Evolutionary conservation across 30 jellyfish, hydroid and myxozoan species (phyloP).

Genomic region (Aurelia coerulea): DNA sequence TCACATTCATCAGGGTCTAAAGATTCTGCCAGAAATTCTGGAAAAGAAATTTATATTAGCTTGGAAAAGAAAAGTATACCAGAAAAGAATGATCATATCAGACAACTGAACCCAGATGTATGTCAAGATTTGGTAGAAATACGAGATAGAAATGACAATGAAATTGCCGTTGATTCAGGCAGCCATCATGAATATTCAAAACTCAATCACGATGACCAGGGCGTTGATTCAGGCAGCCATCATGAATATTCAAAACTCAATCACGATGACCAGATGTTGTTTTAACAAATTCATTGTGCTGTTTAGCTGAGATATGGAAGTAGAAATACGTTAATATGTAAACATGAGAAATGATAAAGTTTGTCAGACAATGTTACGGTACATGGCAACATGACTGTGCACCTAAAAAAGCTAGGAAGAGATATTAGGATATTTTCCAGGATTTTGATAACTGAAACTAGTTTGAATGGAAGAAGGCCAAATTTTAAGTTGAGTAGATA

Average conservation of each 20-base stretch:
- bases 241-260: background rate
- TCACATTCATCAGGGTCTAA: conserved; percentile 1
- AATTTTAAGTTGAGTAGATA: no score
- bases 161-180: background rate
- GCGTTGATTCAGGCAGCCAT: background rate
- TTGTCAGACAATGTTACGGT: no score
- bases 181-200: background rate
- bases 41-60: conserved; percentile 55
- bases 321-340: no score
- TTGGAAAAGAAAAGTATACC: conserved; percentile 42
- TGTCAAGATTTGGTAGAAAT: conserved; percentile 14
- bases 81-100: conserved; percentile 37
- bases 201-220: background rate
- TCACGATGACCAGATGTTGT: background rate
- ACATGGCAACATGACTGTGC: no score
- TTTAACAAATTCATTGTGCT: background rate
- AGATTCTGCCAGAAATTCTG: conserved; percentile 4
- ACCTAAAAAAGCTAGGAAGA: no score
- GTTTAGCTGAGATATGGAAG: no score
- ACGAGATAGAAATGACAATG: background rate
- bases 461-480: no score
- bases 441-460: no score
- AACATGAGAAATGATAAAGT: no score
- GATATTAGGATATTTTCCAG: no score
- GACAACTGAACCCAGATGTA: conserved; percentile 20